A percentile compares a stretch with the other conserved stretches of the same genome.
Conservation (phyloP, 1,140 invertebrate species). For the Drosophila ogumai region DNA sequence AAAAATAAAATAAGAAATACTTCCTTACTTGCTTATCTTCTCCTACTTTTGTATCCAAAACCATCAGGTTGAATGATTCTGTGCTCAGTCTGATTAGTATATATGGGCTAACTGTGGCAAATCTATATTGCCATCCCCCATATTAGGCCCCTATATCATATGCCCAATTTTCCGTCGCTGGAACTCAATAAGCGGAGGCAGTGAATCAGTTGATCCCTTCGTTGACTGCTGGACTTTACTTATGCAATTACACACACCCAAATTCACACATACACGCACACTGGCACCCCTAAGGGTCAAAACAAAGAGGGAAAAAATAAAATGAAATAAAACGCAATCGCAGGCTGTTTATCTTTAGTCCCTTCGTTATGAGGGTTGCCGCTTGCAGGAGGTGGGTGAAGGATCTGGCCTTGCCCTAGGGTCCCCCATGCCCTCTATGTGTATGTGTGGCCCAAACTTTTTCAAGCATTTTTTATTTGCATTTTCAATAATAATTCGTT, state of each 20-base stretch:
- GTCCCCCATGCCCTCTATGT: background rate
- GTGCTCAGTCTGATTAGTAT: conserved; percentile 7
- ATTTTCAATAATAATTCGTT: conserved; percentile 49
- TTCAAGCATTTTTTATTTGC: conserved; percentile 47
- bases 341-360: conserved; percentile 48
- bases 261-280: background rate
- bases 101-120: conserved; percentile 8
- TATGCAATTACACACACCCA: conserved; percentile 30
- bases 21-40: too few relatives aligned
- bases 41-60: too few relatives aligned
- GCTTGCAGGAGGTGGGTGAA: background rate
- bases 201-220: conserved; percentile 18
- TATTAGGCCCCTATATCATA: conserved; percentile 11
- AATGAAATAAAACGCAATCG: conserved; percentile 28
- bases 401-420: conserved; percentile 32
- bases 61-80: conserved; percentile 4
- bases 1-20: too few relatives aligned
- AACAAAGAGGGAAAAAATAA: background rate
- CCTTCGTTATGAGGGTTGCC: conserved; percentile 28
- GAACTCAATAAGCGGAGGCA: conserved; percentile 34
- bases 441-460: conserved; percentile 20
- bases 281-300: background rate
- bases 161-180: background rate
- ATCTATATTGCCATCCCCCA: background rate
- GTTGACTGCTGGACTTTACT: conserved; percentile 17